Evolutionary conservation across 2,888 invertebrate genomes (phyloP), one percentile per base, ranked within the genome.

Genomic region (Ditula angustiorana): DNA sequence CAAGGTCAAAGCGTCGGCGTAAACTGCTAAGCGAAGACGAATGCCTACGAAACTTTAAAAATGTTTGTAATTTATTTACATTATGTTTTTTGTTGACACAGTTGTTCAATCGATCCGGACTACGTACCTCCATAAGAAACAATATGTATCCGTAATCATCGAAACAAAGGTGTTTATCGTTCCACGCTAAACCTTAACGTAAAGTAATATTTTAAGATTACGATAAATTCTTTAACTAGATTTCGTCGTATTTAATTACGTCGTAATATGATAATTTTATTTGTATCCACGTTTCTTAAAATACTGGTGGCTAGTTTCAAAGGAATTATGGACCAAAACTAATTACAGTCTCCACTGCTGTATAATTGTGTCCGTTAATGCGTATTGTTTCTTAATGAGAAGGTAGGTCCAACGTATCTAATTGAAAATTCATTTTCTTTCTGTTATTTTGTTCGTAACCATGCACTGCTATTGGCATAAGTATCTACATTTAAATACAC

Each of bases 131-230:
- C 76, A 73, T 83, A 83, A 83, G 82, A 83, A 82, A 86, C 82
- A 82, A 86, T 87, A 86, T 77, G 73, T 71, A 75, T 73, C 69
- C 58, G 67, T 71, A 76, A 75, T 74, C 74, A 78, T 74, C 80
- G 80, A 77, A 70, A 71, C 71, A 70, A 82, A 87, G 86, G 87
- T 88, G 82, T 83, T 75, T 86, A 83, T 86, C 79, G 75, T 85
- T 87, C 78, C 80, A 75, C 50, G 23, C 59, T 19, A 49, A 28
- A 33, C 26, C 11, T 21, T 23, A 41, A 53, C 5, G 11, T 24
- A 24, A 47, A 24, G 24, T 47, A 24, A 8, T 19, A 21, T 16
- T 13, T 37, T 37, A 37, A 37, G 16, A 5, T 37, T 37, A 37
- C 7, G 13, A 13, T 13, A 5, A 37, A 2, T 37, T 13, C 2